Conservation (phyloP, 2,888 invertebrate genomes). For the Agrotis ipsilon region DNA sequence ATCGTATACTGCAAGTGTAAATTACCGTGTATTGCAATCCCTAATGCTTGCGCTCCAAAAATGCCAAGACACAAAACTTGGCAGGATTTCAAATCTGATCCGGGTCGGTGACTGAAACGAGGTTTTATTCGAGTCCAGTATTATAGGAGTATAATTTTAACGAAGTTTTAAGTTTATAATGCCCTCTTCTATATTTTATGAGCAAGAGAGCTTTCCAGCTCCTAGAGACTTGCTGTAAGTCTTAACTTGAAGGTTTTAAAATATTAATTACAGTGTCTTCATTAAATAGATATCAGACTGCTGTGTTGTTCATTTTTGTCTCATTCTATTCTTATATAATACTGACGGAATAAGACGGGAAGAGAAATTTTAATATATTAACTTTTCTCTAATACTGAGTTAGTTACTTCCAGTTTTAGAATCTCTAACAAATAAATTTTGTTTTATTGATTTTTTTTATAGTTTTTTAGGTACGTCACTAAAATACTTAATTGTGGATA, state of each 20-base stretch:
- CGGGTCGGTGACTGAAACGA: slow-evolving; percentile 42
- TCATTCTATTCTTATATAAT: not conserved
- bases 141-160: slow-evolving; percentile 29
- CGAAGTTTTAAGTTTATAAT: slow-evolving; percentile 28
- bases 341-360: not conserved
- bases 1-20: too few relatives aligned
- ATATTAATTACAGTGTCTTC: slow-evolving; percentile 28
- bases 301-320: not conserved
- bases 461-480: too few relatives aligned
- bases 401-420: too few relatives aligned
- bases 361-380: too few relatives aligned
- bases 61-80: slow-evolving; percentile 38
- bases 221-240: not conserved
- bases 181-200: slow-evolving; percentile 5
- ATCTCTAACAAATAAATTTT: too few relatives aligned
- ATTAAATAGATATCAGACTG: slow-evolving; percentile 2
- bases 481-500: too few relatives aligned
- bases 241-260: slow-evolving; percentile 17
- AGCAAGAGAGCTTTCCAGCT: not conserved
- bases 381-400: too few relatives aligned
- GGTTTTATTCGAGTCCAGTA: slow-evolving; percentile 31
- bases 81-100: slow-evolving; percentile 47
- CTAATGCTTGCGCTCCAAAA: slow-evolving; percentile 35
- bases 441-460: too few relatives aligned
- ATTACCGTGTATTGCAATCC: too few relatives aligned